phyloP scores from a whole-genome alignment of 2,888 invertebrate genomes.

The Rhaphigaster nebulosa region DNA sequence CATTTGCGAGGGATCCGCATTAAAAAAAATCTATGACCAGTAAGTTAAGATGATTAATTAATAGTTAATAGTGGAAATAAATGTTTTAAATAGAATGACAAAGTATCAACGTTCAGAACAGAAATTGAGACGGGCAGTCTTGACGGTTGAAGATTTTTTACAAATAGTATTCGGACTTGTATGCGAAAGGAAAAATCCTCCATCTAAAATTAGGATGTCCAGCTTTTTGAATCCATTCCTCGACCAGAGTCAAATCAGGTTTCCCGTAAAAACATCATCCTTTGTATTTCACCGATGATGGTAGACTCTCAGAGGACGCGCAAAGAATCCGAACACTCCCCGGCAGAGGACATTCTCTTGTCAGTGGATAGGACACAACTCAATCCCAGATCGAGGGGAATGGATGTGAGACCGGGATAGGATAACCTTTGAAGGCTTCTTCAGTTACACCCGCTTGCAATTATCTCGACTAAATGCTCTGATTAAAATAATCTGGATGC shows the following conservation, averaged over 20 bases:
- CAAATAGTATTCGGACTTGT: too few species aligned
- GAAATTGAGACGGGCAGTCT: too few species aligned
- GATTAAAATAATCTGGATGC: conserved; percentile 21
- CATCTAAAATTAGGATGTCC: not conserved
- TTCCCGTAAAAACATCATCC: not conserved
- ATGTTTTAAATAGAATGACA: too few species aligned
- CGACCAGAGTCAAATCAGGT: not conserved
- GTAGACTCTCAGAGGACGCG: not conserved
- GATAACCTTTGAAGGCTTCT: conserved; percentile 1
- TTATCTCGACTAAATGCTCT: conserved; percentile 2
- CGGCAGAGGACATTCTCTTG: conserved; percentile 30
- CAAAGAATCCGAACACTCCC: conserved; percentile 22
- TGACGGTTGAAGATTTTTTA: too few species aligned
- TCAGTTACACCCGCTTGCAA: not conserved
- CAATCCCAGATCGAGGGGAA: not conserved
- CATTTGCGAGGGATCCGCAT: too few species aligned
- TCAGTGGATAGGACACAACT: not conserved
- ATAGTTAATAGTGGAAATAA: too few species aligned
- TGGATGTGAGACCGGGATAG: not conserved
- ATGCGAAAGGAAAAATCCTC: not conserved
- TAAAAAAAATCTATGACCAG: too few species aligned
- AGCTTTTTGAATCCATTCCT: not conserved
- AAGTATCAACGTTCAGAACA: too few species aligned
- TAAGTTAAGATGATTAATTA: too few species aligned
- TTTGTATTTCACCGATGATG: not conserved